Conservation (phyloP, 1,140 invertebrate genomes). For the Akabosia matsudoensis region DNA sequence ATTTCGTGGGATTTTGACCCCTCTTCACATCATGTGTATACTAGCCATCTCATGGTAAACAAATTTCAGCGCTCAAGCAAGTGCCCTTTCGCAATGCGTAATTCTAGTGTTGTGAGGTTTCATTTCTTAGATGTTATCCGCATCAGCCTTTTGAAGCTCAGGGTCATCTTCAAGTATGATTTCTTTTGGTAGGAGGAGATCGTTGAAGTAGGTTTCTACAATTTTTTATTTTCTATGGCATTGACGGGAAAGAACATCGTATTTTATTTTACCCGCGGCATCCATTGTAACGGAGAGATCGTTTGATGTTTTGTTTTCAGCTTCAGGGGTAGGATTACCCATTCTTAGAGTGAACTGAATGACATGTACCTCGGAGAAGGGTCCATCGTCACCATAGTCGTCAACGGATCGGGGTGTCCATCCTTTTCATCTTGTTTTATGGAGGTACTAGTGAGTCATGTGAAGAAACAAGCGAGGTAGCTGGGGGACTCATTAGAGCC, state of each 20-base stretch:
- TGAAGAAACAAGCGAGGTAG: constrained; percentile 72
- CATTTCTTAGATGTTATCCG: constrained; percentile 81
- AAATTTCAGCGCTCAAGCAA: too few species aligned
- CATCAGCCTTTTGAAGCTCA: constrained; percentile 74
- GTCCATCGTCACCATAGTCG: constrained; percentile 91
- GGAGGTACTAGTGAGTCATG: constrained; percentile 79
- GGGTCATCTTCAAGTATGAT: constrained; percentile 88
- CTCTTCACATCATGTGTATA: too few species aligned
- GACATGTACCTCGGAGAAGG: constrained; percentile 96
- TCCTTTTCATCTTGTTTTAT: constrained; percentile 89
- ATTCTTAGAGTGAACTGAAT: constrained; percentile 94
- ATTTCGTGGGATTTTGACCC: too few species aligned
- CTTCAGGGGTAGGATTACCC: constrained; percentile 59
- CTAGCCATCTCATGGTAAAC: too few species aligned
- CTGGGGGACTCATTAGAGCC: constrained; percentile 54
- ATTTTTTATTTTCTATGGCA: constrained; percentile 96
- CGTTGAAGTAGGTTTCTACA: constrained; percentile 91
- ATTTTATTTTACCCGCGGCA: constrained; percentile 91
- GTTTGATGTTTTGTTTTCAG: constrained; percentile 75
- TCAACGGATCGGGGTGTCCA: constrained; percentile 86
- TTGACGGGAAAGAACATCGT: constrained; percentile 91
- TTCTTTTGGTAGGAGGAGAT: constrained; percentile 90
- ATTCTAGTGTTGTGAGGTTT: too few species aligned
- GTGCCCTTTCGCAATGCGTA: too few species aligned
- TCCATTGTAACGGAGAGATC: constrained; percentile 91